Percentiles rank a stretch among this genome's conserved stretches.
Evolutionary conservation across 1,140 invertebrate genomes (phyloP).

Genomic region (Phenacoccus solenopsis): DNA sequence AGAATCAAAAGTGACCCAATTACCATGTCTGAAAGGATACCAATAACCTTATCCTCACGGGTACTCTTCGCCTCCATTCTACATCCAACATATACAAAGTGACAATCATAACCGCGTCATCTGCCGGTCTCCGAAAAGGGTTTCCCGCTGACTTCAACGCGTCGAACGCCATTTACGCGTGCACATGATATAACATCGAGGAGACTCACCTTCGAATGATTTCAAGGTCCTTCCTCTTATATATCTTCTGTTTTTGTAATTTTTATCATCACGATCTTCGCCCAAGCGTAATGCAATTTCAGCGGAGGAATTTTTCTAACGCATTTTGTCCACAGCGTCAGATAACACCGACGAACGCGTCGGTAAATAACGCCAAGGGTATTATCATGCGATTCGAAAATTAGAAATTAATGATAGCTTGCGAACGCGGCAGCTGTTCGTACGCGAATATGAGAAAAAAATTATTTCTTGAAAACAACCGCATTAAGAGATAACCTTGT

Average conservation of each 20-base stretch:
- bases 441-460: neutral
- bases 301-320: too few species aligned
- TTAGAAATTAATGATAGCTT: neutral
- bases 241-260: neutral
- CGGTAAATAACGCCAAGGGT: too few species aligned
- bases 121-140: too few species aligned
- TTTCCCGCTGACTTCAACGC: neutral
- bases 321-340: too few species aligned
- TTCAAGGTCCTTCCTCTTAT: slow-evolving; percentile 1
- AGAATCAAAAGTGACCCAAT: too few species aligned
- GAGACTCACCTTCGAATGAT: neutral
- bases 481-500: neutral
- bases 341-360: too few species aligned
- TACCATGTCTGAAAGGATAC: too few species aligned
- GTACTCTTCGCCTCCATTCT: too few species aligned
- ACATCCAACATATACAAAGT: too few species aligned
- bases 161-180: neutral
- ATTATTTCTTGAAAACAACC: neutral
- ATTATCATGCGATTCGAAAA: neutral
- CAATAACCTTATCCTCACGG: too few species aligned
- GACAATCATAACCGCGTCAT: too few species aligned
- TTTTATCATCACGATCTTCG: slow-evolving; percentile 1
- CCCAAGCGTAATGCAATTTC: neutral
- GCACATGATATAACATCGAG: neutral
- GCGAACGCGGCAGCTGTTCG: neutral